Conservation (phyloP, 2,113 vertebrate genomes). For the Hemibagrus wyckioides region DNA sequence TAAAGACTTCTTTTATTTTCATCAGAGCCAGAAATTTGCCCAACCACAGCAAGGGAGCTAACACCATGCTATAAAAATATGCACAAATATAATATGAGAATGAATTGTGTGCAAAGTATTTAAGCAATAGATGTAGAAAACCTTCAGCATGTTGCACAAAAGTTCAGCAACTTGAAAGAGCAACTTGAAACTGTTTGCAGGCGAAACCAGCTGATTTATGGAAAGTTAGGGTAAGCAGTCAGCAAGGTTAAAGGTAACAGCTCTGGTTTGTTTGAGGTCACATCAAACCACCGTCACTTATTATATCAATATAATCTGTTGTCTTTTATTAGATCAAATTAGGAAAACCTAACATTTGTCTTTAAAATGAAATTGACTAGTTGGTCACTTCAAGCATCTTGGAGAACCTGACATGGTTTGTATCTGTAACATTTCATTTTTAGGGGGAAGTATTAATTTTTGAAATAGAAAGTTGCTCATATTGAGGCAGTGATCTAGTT, state of each 20-base stretch:
- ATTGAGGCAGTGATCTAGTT: background rate
- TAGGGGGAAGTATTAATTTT: background rate
- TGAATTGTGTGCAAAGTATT: background rate
- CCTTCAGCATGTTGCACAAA: background rate
- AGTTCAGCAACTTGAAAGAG: background rate
- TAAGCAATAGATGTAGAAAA: background rate
- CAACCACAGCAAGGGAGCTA: background rate
- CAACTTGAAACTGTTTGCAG: background rate
- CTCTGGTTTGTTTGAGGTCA: background rate
- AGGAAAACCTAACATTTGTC: background rate
- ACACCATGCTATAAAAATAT: background rate
- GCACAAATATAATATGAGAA: background rate
- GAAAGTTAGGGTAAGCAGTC: no score
- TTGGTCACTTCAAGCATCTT: background rate
- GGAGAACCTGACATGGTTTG: background rate
- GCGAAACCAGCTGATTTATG: background rate
- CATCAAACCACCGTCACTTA: background rate
- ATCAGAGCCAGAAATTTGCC: background rate
- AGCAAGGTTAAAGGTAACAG: no score
- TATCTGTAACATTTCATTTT: background rate
- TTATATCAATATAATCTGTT: background rate
- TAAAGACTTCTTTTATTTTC: conserved; percentile 4
- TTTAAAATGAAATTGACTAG: background rate
- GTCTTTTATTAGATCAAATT: background rate
- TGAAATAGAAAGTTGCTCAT: background rate